A percentile compares a stretch with the other conserved stretches of the same genome.
Evolutionary conservation across 2,888 invertebrate genomes (phyloP).

Genomic region (Zhengitettix transpicula): DNA sequence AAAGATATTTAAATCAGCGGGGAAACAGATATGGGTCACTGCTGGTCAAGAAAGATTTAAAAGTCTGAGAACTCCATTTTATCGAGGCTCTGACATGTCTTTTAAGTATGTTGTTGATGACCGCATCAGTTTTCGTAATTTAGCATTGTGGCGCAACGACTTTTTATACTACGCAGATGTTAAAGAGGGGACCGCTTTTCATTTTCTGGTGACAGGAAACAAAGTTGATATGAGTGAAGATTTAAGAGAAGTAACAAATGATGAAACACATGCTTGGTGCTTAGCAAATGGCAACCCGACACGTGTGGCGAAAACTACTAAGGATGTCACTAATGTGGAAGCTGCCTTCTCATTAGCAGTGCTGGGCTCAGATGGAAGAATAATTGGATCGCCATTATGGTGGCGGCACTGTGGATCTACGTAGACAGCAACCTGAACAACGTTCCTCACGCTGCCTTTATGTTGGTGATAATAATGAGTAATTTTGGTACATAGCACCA

Average conservation of each 20-base stretch:
- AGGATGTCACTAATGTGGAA: conserved; percentile 75
- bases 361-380: conserved; percentile 40
- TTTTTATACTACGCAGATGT: conserved; percentile 84
- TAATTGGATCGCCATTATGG: conserved; percentile 27
- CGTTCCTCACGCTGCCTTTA: conserved; percentile 13
- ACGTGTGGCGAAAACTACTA: conserved; percentile 82
- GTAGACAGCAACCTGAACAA: conserved; percentile 13
- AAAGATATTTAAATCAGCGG: conserved; percentile 76
- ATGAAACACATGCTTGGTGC: conserved; percentile 73
- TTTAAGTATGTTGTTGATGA: conserved; percentile 80
- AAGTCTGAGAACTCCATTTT: conserved; percentile 82
- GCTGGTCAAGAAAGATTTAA: conserved; percentile 90
- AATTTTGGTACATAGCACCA: conserved; percentile 10
- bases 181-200: conserved; percentile 61
- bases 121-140: conserved; percentile 62
- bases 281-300: conserved; percentile 61
- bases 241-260: conserved; percentile 51
- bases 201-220: conserved; percentile 84
- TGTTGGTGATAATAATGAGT: conserved; percentile 25
- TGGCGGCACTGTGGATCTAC: conserved; percentile 28
- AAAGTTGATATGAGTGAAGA: conserved; percentile 62
- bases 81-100: conserved; percentile 87
- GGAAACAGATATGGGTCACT: conserved; percentile 89
- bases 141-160: conserved; percentile 78
- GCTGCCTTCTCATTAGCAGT: conserved; percentile 78